Conservation (phyloP, 2,113 vertebrate species). For the Xenopus borealis region DNA sequence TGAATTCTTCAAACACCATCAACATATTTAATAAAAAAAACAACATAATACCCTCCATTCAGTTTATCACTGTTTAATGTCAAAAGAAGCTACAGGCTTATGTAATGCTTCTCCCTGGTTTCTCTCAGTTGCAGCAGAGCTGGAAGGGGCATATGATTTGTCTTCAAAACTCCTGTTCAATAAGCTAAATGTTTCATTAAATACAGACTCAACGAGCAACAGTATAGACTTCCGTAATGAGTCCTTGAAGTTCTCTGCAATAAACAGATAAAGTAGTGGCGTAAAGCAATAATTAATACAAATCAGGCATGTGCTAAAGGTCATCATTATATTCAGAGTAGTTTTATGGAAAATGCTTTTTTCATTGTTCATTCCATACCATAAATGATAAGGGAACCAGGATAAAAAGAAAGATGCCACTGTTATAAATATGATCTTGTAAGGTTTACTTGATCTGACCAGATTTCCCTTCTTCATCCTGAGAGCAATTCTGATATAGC, state of each 20-base stretch:
- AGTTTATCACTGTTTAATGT: too few species aligned
- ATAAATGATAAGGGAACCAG: constrained; percentile 75
- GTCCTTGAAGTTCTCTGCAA: constrained; percentile 52
- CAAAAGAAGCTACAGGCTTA: too few species aligned
- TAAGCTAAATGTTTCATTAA: constrained; percentile 42
- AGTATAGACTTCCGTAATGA: constrained; percentile 54
- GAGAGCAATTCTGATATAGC: constrained; percentile 67
- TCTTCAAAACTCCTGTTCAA: neutral
- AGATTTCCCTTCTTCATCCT: constrained; percentile 66
- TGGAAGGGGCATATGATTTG: too few species aligned
- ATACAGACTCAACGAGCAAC: constrained; percentile 48
- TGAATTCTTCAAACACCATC: too few species aligned
- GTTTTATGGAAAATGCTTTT: neutral
- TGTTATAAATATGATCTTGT: constrained; percentile 72
- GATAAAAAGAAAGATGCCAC: constrained; percentile 74
- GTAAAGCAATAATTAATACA: constrained; percentile 55
- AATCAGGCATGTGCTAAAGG: constrained; percentile 12
- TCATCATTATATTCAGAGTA: neutral
- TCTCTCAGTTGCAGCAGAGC: too few species aligned
- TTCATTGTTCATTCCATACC: constrained; percentile 46
- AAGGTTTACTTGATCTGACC: constrained; percentile 70
- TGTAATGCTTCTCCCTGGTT: too few species aligned
- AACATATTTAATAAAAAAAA: too few species aligned
- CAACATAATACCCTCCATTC: too few species aligned
- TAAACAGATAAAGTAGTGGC: constrained; percentile 52